Evolutionary conservation across 2,113 vertebrate genomes (phyloP), one percentile per base, ranked within the genome.

Genomic region (Melanerpes aurifrons): DNA sequence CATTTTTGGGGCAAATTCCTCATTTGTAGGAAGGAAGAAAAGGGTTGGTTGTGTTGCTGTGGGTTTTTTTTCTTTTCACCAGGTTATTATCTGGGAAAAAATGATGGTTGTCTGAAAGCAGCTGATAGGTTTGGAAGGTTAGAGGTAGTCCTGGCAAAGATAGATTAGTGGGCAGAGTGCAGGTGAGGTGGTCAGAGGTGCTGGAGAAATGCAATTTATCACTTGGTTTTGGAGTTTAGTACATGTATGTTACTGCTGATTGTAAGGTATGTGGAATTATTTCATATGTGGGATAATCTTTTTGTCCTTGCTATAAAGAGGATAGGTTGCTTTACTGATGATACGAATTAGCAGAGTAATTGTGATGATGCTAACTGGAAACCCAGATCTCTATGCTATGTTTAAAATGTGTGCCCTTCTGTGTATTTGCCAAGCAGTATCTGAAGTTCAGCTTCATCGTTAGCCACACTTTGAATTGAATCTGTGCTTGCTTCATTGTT

Each of bases 11-110:
- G 62, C 7, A 94, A 91, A 86, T 72, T 13, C 69, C 72, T 95
- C 85, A 78, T 91, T 75, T 94, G 89, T 78, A 83, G 67, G 70
- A 90, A 92, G 91, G 86, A 95, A 93, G 67, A 90, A 93, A 92
- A 82, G 48, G 21, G 21, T 50, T 50, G 48, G 21, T 50, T 20
- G 48, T 50, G 48, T 50, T 50, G 40, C 11, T 40, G 40, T 40
- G 40, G 40, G 40, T 10, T 18, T 17, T 10, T 57, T 16, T 59
- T 53, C 10, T 40, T 40, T 93, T 96, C 58, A 93, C 66, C 86
- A 93, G 80, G 91, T 96, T 94, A 94, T 94, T 94, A 93, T 94
- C 91, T 93, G 80, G 80, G 92, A 94, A 94, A 29, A 94, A 94
- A 96, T 87, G 82, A 92, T 75, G 21, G 86, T 93, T 94, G 93